A percentile compares a stretch with the other conserved stretches of the same genome.
Evolutionary conservation across 2,113 vertebrate species (phyloP).

Genomic region (Periophthalmus modestus): DNA sequence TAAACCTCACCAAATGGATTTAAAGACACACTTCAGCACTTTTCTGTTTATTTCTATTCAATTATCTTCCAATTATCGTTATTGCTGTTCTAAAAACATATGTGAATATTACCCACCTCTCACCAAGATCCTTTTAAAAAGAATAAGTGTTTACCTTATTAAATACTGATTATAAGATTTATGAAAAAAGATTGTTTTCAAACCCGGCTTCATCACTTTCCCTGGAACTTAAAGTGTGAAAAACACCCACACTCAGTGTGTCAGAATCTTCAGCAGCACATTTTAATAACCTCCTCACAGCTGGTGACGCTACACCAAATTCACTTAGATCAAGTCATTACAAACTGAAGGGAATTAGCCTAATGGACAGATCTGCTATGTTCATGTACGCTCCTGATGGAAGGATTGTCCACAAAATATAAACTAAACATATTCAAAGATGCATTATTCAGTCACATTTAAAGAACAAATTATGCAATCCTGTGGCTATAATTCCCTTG

Average conservation of each 20-base stretch:
- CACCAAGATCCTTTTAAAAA: too few species aligned
- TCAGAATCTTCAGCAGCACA: background rate
- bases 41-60: too few species aligned
- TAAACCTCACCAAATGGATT: too few species aligned
- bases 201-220: background rate
- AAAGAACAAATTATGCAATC: too few species aligned
- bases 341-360: background rate
- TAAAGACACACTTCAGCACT: too few species aligned
- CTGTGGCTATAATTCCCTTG: too few species aligned
- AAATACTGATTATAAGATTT: too few species aligned
- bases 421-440: background rate
- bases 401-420: background rate
- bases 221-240: slow-evolving; percentile 13
- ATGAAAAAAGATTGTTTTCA: background rate
- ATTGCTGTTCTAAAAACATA: too few species aligned
- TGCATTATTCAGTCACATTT: background rate
- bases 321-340: background rate
- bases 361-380: background rate
- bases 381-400: background rate
- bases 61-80: too few species aligned
- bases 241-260: slow-evolving; percentile 5
- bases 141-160: too few species aligned
- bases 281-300: background rate
- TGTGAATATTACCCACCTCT: too few species aligned
- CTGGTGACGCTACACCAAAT: background rate